These are phyloP conservation scores for Leptinotarsa lineolata DNA, from an alignment of 1,140 invertebrate species.

Conservation along the genomic window DNA sequence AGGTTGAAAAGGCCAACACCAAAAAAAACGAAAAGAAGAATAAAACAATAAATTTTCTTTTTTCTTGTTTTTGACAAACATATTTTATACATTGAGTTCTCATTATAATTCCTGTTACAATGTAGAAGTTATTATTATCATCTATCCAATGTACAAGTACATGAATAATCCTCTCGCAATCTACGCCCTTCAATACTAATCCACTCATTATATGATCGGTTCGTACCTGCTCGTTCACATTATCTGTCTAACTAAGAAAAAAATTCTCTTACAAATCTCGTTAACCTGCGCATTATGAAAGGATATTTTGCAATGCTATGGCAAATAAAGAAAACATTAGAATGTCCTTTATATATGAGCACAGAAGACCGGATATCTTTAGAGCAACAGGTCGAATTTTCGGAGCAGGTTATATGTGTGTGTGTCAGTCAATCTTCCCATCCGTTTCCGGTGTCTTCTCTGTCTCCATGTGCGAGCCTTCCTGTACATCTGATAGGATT, in stretches of 20 bases:
- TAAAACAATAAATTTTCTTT: no score
- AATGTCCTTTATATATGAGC: slow-evolving; percentile 9
- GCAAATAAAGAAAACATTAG: slow-evolving; percentile 21
- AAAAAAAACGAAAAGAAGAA: no score
- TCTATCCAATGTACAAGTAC: no score
- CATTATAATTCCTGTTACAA: no score
- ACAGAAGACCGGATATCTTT: slow-evolving; percentile 24
- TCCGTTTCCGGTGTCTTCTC: slow-evolving; percentile 29
- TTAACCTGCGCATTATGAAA: slow-evolving; percentile 20
- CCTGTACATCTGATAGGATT: neutral
- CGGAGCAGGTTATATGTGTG: slow-evolving; percentile 19
- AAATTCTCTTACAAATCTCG: slow-evolving; percentile 1
- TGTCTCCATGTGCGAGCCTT: slow-evolving; percentile 17
- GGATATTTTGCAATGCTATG: slow-evolving; percentile 26
- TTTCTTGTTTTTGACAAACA: no score
- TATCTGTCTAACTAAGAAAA: slow-evolving; percentile 8
- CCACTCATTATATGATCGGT: neutral
- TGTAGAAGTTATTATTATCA: no score
- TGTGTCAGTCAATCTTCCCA: slow-evolving; percentile 21
- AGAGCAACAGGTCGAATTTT: slow-evolving; percentile 26
- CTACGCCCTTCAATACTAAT: neutral
- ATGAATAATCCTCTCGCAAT: no score
- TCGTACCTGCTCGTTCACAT: neutral
- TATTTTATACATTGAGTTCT: no score
- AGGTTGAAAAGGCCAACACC: no score